These are phyloP conservation scores for Magallana nippona DNA, from an alignment of 2,888 invertebrate genomes.

Conservation along the genomic window DNA sequence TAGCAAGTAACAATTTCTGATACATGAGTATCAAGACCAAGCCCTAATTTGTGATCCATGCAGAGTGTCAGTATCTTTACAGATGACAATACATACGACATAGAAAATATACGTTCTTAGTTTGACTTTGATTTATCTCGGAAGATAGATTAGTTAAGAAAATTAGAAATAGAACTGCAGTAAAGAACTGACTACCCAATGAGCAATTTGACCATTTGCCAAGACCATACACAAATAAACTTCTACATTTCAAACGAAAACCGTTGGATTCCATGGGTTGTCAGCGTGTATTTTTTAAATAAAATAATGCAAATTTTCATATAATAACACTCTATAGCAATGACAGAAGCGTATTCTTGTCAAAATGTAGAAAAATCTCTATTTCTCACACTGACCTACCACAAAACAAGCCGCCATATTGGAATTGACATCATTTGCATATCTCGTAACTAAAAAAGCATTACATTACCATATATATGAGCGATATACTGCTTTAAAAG, in stretches of 20 bases:
- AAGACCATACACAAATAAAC: neutral
- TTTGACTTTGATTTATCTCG: too few species aligned
- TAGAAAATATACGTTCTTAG: too few species aligned
- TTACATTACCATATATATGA: too few species aligned
- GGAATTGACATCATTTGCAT: conserved; percentile 30
- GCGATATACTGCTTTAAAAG: too few species aligned
- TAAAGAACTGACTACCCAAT: too few species aligned
- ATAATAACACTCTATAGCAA: neutral
- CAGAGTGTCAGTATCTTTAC: too few species aligned
- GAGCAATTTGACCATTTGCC: conserved; percentile 21
- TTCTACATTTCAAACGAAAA: neutral
- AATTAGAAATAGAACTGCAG: too few species aligned
- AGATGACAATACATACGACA: too few species aligned
- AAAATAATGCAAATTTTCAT: neutral
- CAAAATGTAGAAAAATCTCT: neutral
- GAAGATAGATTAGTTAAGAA: too few species aligned
- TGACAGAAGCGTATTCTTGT: neutral
- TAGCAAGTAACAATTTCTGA: too few species aligned
- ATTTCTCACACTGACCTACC: neutral
- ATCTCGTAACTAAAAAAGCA: conserved; percentile 6
- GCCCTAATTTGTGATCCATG: too few species aligned
- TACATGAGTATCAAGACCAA: too few species aligned
- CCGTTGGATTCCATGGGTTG: neutral
- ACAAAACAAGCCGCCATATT: conserved; percentile 33
- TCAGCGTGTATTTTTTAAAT: neutral